A percentile compares a stretch with the other conserved stretches of the same genome.
Evolutionary conservation across 2,113 vertebrate genomes (phyloP).

Genomic region (Bothrops jararaca): DNA sequence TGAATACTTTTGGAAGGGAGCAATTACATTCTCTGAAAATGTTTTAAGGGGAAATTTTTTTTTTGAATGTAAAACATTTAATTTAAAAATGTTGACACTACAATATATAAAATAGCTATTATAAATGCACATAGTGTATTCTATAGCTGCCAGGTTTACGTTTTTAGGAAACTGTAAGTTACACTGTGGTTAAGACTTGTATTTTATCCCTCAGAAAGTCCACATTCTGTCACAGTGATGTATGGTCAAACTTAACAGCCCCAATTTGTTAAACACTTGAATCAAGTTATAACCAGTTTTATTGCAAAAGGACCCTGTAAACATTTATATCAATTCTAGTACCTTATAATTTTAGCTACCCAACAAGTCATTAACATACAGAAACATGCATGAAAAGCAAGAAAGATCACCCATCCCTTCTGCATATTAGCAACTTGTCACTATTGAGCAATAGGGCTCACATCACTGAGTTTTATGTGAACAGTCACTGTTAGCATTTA

Average conservation of each 20-base stretch:
- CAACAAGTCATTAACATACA: conserved; percentile 82
- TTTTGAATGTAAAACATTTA: conserved; percentile 86
- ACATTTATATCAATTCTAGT: conserved; percentile 80
- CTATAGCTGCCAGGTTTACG: conserved; percentile 85
- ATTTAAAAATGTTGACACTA: conserved; percentile 85
- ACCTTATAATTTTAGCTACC: conserved; percentile 80
- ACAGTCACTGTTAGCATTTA: too few species aligned
- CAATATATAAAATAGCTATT: conserved; percentile 88
- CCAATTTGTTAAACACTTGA: conserved; percentile 81
- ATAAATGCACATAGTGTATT: conserved; percentile 86
- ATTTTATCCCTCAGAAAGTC: conserved; percentile 74
- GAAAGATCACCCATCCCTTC: too few species aligned
- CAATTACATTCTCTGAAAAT: not conserved
- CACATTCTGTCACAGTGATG: conserved; percentile 81
- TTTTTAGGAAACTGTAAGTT: conserved; percentile 79
- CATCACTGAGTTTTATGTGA: too few species aligned
- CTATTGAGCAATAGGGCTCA: too few species aligned
- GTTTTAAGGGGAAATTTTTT: too few species aligned
- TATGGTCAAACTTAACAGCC: conserved; percentile 80
- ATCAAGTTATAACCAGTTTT: conserved; percentile 85
- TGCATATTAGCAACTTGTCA: too few species aligned
- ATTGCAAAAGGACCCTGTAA: conserved; percentile 84
- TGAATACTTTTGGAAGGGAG: not conserved
- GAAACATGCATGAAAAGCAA: conserved; percentile 83
- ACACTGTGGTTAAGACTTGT: conserved; percentile 81